Conservation (phyloP, 2,797 vertebrate species). For the Xenopus petersii region DNA sequence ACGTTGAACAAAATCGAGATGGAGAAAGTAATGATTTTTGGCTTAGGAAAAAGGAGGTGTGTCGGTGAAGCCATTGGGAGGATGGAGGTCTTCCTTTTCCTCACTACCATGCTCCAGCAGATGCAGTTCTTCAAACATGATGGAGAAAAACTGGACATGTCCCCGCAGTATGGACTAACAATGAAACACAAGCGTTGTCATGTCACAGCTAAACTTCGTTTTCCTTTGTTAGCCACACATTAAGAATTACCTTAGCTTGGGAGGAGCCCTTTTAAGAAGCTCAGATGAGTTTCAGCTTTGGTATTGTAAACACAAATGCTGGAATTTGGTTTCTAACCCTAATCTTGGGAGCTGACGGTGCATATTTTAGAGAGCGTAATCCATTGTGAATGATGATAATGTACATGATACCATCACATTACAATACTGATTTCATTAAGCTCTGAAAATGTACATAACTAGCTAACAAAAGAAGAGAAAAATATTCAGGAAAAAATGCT, state of each 20-base stretch:
- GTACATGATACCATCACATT: too few species aligned
- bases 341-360: background rate
- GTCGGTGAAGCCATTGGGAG: slow-evolving; percentile 83
- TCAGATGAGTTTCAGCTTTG: background rate
- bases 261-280: background rate
- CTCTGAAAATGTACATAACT: background rate
- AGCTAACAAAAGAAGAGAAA: slow-evolving; percentile 4
- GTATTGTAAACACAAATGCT: background rate
- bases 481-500: background rate
- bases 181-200: slow-evolving; percentile 83
- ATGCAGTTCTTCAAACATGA: slow-evolving; percentile 68
- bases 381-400: background rate
- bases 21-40: slow-evolving; percentile 80
- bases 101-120: slow-evolving; percentile 81
- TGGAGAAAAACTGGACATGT: slow-evolving; percentile 73
- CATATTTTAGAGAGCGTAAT: background rate
- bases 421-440: too few species aligned
- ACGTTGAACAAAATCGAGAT: slow-evolving; percentile 62
- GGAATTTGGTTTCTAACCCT: background rate
- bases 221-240: slow-evolving; percentile 73
- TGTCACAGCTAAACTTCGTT: slow-evolving; percentile 64
- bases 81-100: slow-evolving; percentile 85
- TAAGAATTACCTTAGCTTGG: slow-evolving; percentile 61
- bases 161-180: slow-evolving; percentile 81
- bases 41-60: slow-evolving; percentile 85